Conservation (phyloP, 2,888 invertebrate genomes). For the Penaeus monodon region DNA sequence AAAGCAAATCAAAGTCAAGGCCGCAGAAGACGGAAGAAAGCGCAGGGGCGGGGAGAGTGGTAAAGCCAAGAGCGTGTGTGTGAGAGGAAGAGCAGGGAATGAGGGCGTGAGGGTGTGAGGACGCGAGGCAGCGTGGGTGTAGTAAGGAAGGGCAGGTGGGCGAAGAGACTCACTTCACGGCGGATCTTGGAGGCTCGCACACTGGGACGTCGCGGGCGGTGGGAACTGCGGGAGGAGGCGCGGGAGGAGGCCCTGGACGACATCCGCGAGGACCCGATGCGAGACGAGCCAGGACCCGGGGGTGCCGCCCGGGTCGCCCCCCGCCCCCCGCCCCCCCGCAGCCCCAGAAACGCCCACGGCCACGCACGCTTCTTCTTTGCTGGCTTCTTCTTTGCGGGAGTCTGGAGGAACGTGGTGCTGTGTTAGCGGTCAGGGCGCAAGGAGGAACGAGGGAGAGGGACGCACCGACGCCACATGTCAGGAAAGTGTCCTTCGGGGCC, state of each 20-base stretch:
- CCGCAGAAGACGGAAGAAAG: background rate
- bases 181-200: conserved; percentile 60
- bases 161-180: conserved; percentile 50
- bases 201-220: conserved; percentile 44
- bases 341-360: conserved; percentile 56
- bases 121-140: conserved; percentile 9
- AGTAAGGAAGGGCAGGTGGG: background rate
- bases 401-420: conserved; percentile 30
- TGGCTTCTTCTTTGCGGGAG: conserved; percentile 52
- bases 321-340: conserved; percentile 40
- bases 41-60: background rate
- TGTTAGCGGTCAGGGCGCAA: too few relatives aligned
- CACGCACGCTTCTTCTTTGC: conserved; percentile 56
- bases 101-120: background rate
- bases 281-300: background rate
- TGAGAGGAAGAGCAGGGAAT: background rate
- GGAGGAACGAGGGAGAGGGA: too few relatives aligned
- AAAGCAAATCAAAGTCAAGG: too few relatives aligned
- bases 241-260: conserved; percentile 56
- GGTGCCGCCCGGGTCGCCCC: conserved; percentile 8
- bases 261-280: background rate
- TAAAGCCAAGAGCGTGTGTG: background rate
- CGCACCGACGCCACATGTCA: too few relatives aligned
- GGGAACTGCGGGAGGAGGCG: conserved; percentile 53
- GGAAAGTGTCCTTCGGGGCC: too few relatives aligned